phyloP scores from a whole-genome alignment of 2,797 vertebrate genomes.

The Bradypodion ventrale region DNA sequence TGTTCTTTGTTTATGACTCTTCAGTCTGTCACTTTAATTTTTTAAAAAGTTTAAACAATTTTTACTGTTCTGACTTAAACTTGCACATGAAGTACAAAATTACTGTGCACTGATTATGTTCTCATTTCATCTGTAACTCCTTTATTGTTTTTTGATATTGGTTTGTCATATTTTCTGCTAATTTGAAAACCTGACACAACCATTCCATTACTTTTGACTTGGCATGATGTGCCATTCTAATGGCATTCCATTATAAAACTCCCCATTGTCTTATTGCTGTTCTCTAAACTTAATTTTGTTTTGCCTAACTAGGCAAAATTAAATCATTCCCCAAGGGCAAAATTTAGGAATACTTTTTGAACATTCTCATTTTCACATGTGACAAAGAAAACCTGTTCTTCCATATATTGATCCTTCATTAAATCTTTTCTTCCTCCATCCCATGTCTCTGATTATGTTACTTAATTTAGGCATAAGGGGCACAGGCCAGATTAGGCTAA shows the following conservation, averaged over 20 bases:
- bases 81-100: not conserved
- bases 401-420: not conserved
- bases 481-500: not conserved
- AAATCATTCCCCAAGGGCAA: not conserved
- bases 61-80: not conserved
- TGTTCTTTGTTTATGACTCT: no score
- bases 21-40: no score
- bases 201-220: not conserved
- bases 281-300: not conserved
- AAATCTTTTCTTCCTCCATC: not conserved
- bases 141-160: not conserved
- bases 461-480: not conserved
- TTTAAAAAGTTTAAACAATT: no score
- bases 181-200: not conserved
- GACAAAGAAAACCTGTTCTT: not conserved
- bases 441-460: not conserved
- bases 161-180: not conserved
- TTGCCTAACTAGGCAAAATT: not conserved
- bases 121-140: not conserved
- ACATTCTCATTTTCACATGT: not conserved
- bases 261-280: not conserved
- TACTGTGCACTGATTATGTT: not conserved
- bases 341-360: not conserved
- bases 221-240: no score
- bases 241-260: not conserved